Conservation (phyloP, 2,113 vertebrate genomes). For the Recurvirostra avosetta region DNA sequence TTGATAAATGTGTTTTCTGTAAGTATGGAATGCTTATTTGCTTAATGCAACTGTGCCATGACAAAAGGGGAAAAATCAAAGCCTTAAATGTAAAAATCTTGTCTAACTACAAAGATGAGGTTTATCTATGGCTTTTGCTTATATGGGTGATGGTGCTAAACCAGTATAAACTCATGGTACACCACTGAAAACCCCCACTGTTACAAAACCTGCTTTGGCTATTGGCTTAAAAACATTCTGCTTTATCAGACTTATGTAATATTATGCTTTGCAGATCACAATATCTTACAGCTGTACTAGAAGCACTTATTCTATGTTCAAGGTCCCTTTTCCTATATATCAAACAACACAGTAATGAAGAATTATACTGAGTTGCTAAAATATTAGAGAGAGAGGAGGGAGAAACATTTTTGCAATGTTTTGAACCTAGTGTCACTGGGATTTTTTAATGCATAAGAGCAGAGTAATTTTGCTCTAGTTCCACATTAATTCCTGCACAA, state of each 20-base stretch:
- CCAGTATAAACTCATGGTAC: background rate
- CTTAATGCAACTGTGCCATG: fast-evolving
- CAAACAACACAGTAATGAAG: constrained; percentile 17
- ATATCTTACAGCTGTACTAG: background rate
- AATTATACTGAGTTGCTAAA: constrained; percentile 33
- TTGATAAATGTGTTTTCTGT: background rate
- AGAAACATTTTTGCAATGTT: constrained; percentile 44
- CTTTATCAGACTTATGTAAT: constrained; percentile 27
- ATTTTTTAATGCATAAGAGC: constrained; percentile 49
- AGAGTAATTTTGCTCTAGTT: constrained; percentile 61
- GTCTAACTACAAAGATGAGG: background rate
- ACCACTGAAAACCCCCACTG: background rate
- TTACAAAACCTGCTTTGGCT: background rate
- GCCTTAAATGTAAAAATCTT: background rate
- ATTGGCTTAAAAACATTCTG: constrained; percentile 13
- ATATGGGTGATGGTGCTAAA: background rate
- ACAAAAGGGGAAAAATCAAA: background rate
- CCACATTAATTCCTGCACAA: constrained; percentile 64
- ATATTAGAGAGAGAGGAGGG: background rate
- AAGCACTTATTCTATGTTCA: background rate
- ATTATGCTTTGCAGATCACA: constrained; percentile 6
- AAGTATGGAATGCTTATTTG: background rate
- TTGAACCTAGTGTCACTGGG: constrained; percentile 49
- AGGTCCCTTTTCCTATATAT: constrained; percentile 17
- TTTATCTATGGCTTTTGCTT: background rate